phyloP scores from a whole-genome alignment of 92 coral and sea anemone genomes.

The Hydrozoanthus gracilis region DNA sequence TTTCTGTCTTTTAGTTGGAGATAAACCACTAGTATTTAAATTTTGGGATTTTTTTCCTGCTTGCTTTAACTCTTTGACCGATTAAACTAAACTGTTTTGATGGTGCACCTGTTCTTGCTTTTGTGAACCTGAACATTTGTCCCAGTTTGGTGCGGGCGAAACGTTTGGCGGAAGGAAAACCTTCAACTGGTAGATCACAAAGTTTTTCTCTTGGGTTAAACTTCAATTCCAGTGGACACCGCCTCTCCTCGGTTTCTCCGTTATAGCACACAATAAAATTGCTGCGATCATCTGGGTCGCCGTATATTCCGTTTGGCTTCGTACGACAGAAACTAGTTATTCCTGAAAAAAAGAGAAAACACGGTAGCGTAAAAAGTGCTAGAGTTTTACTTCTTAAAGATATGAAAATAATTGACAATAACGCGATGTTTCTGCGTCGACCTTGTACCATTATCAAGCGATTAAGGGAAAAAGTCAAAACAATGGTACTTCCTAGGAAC shows the following conservation, averaged over 20 bases:
- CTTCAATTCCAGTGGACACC: constrained; percentile 63
- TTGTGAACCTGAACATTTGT: neutral
- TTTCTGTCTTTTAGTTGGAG: neutral
- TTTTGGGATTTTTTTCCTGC: neutral
- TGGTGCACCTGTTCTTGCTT: neutral
- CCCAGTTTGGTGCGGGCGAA: constrained; percentile 2
- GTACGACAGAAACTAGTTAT: constrained; percentile 56
- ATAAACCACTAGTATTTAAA: too few relatives aligned
- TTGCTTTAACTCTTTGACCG: neutral
- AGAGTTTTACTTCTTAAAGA: neutral
- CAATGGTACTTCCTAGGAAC: too few relatives aligned
- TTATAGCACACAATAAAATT: constrained; percentile 70
- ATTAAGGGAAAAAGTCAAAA: too few relatives aligned
- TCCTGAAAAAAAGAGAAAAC: constrained; percentile 12
- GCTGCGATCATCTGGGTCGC: constrained; percentile 62
- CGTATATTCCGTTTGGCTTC: constrained; percentile 70
- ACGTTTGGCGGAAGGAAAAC: constrained; percentile 1
- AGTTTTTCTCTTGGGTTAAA: constrained; percentile 82
- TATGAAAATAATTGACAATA: too few relatives aligned
- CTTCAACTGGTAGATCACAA: constrained; percentile 66
- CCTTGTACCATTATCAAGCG: too few relatives aligned
- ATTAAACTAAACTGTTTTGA: neutral
- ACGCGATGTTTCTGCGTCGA: too few relatives aligned
- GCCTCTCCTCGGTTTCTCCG: constrained; percentile 70
- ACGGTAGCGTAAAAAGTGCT: neutral